Evolutionary conservation across 64 coral and sea anemone species (phyloP).

Genomic region (Porites lutea): DNA sequence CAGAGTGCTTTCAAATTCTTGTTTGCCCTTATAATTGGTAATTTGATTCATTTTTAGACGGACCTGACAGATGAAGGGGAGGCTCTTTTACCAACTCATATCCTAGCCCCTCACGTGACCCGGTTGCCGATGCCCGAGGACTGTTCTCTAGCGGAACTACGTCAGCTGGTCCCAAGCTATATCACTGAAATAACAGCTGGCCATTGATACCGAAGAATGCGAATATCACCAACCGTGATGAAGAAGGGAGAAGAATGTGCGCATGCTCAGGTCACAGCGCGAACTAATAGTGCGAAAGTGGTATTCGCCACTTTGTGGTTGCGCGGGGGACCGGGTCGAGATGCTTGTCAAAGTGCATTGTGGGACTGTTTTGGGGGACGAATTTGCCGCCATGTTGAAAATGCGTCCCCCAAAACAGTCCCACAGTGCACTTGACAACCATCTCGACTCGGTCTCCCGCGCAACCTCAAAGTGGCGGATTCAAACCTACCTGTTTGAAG

Average conservation of each 20-base stretch:
- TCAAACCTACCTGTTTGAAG: neutral
- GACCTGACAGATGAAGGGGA: slow-evolving; percentile 46
- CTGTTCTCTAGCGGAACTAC: slow-evolving; percentile 69
- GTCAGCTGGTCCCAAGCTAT: slow-evolving; percentile 64
- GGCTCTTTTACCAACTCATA: slow-evolving; percentile 49
- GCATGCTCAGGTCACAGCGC: neutral
- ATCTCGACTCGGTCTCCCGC: too few species aligned
- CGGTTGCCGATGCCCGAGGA: slow-evolving; percentile 78
- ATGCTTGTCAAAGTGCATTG: too few species aligned
- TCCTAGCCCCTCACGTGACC: slow-evolving; percentile 69
- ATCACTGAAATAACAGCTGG: slow-evolving; percentile 56
- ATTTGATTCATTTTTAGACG: slow-evolving; percentile 15
- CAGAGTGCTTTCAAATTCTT: too few species aligned
- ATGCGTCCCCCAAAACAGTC: too few species aligned
- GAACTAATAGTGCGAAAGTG: neutral
- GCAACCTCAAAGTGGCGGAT: too few species aligned
- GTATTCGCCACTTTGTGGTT: neutral
- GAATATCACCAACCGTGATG: too few species aligned
- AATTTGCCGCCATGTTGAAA: too few species aligned
- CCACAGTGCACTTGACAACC: too few species aligned
- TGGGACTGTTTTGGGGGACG: too few species aligned
- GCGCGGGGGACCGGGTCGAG: too few species aligned
- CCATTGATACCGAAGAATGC: neutral
- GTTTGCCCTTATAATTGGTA: too few species aligned
- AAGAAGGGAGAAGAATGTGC: too few species aligned